phyloP scores from a whole-genome alignment of 2,113 vertebrate genomes.

The Oxyura jamaicensis region DNA sequence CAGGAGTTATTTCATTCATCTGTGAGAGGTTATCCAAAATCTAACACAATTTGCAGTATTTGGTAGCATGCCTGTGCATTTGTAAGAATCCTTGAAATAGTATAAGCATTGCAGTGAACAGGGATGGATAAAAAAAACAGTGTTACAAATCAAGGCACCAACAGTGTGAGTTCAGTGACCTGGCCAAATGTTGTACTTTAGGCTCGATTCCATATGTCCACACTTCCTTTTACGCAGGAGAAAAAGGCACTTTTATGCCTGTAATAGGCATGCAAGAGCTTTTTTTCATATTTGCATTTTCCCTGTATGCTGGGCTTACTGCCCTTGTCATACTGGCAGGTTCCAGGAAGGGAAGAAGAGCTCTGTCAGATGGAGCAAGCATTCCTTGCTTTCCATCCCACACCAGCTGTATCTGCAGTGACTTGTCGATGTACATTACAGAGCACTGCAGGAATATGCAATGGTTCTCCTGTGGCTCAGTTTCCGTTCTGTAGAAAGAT shows the following conservation, averaged over 20 bases:
- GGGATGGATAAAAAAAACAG: slow-evolving; percentile 6
- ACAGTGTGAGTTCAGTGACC: neutral
- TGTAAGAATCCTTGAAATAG: slow-evolving; percentile 29
- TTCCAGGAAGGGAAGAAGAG: neutral
- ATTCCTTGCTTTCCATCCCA: neutral
- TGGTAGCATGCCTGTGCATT: slow-evolving; percentile 11
- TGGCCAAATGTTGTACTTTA: neutral
- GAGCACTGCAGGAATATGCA: neutral
- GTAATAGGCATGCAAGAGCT: slow-evolving; percentile 5
- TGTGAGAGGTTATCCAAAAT: slow-evolving; percentile 57
- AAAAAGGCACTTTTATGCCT: slow-evolving; percentile 52
- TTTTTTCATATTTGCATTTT: slow-evolving; percentile 51
- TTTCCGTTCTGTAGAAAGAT: neutral
- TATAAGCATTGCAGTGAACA: neutral
- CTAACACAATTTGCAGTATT: slow-evolving; percentile 38
- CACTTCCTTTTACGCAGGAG: slow-evolving; percentile 6
- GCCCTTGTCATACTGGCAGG: neutral
- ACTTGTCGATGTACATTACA: neutral
- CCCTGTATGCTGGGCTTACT: neutral
- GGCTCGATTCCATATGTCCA: slow-evolving; percentile 19
- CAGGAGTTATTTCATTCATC: slow-evolving; percentile 63
- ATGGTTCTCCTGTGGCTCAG: neutral
- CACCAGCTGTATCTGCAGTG: neutral
- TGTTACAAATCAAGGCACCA: neutral
- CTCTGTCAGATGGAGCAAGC: neutral